Evolutionary conservation across 2,888 invertebrate genomes (phyloP), one percentile per base, ranked within the genome.

Genomic region (Caenorhabditis sp.): DNA sequence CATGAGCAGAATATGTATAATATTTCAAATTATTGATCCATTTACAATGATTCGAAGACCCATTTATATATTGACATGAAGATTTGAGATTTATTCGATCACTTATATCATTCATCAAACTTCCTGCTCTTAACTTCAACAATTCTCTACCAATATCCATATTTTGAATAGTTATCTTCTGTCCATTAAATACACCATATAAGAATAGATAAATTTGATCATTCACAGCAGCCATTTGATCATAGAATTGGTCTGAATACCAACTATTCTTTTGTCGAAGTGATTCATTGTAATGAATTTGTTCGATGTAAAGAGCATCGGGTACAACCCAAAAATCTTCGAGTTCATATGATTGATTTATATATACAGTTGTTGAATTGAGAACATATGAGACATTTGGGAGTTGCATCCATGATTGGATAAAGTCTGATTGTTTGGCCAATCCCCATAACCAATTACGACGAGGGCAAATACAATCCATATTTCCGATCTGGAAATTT

Each of bases 151-250:
- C 54, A 10, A 63, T 31, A 54, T 63, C 54, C 27, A 54, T 21
- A 14, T 53, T 53, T 25, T 63, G 59, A 3, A 63, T 31, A 1
- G 7, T 8, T 21, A 26, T 17, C 2, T 58, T 36, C 8, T 36
- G 10, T 10, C 57, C 38, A 75, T 71, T 59, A 27, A 75, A 77
- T n/a, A 75, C 65, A 36, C 77, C 77, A 63, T 77, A 69, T 59
- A 75, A 68, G 27, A 60, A 75, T 25, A 67, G 36, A 26, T 76
- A 43, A 21, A 76, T 63, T 57, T 78, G 69, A 36, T 76, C 61
- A 56, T 75, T 67, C 12, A 75, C 52, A 23, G 26, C 59, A 7
- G 23, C 62, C 17, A 63, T 36, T 54, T 52, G 36, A 27, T 63
- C 52, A 26, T 75, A 56, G 1, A 77, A 25, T 7, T 62, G 67